Percentiles rank a stretch among this genome's conserved stretches.
phyloP scores from a whole-genome alignment of 2,113 vertebrate genomes.

The Hippocampus comes region DNA sequence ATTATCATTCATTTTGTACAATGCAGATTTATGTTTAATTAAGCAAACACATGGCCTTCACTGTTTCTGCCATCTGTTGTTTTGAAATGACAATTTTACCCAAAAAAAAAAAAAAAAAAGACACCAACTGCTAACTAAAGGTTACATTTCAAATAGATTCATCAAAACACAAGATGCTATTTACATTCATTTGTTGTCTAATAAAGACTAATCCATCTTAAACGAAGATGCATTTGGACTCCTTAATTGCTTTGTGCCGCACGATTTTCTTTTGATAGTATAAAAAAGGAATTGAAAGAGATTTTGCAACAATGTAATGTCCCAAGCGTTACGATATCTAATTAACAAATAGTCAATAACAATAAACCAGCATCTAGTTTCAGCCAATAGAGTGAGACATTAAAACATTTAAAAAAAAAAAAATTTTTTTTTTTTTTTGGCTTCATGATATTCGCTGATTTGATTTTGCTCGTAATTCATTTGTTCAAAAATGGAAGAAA shows the following conservation, averaged over 20 bases:
- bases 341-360: too few relatives aligned
- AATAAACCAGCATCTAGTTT: neutral
- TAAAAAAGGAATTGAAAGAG: neutral
- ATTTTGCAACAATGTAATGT: neutral
- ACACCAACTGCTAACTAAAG: neutral
- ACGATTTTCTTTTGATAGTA: neutral
- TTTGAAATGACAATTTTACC: constrained; percentile 13
- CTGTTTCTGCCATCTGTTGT: constrained; percentile 13
- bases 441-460: too few relatives aligned
- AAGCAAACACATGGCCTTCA: constrained; percentile 12
- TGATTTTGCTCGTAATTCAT: too few relatives aligned
- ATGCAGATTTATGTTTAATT: constrained; percentile 12
- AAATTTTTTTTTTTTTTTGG: too few relatives aligned
- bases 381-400: neutral
- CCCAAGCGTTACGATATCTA: neutral
- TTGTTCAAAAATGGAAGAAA: too few relatives aligned
- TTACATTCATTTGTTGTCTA: constrained; percentile 36
- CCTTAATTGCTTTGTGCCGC: constrained; percentile 18
- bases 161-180: constrained; percentile 29
- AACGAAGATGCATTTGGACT: constrained; percentile 31
- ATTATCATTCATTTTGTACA: neutral
- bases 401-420: too few relatives aligned
- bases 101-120: neutral
- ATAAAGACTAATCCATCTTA: constrained; percentile 24
- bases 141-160: constrained; percentile 19